These are phyloP conservation scores for Acrocyrtus sp. DNA, from an alignment of 2,888 invertebrate species.

Conservation along the genomic window DNA sequence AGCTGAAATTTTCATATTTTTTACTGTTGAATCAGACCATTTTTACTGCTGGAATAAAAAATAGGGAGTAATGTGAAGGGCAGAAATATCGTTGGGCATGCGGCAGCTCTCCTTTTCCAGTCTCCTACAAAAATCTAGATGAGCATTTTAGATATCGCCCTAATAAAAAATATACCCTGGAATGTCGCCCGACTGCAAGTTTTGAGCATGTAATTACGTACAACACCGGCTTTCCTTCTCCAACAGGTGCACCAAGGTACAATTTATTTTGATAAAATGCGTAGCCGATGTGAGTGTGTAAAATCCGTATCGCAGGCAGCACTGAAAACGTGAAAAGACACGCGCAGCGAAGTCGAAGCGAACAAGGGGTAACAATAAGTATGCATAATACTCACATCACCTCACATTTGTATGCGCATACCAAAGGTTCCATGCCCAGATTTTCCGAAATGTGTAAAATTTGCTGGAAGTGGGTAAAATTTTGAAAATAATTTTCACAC, in stretches of 20 bases:
- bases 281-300: not conserved
- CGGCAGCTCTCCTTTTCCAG: too few relatives aligned
- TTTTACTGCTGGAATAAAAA: too few relatives aligned
- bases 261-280: constrained; percentile 36
- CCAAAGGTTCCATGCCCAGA: constrained; percentile 20
- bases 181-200: constrained; percentile 48
- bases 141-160: constrained; percentile 28
- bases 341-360: constrained; percentile 22
- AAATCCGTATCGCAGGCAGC: not conserved
- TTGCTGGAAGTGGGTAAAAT: not conserved
- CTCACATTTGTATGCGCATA: constrained; percentile 6
- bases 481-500: not conserved
- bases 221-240: constrained; percentile 31
- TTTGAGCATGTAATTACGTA: constrained; percentile 36
- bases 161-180: constrained; percentile 46
- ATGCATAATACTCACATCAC: constrained; percentile 11
- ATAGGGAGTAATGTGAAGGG: too few relatives aligned
- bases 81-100: too few relatives aligned
- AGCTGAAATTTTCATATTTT: too few relatives aligned
- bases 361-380: constrained; percentile 23
- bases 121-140: constrained; percentile 37
- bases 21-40: too few relatives aligned
- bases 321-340: constrained; percentile 13
- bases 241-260: constrained; percentile 24
- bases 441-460: constrained; percentile 17